phyloP scores from a whole-genome alignment of 2,113 vertebrate genomes.

The Macquaria ambigua region DNA sequence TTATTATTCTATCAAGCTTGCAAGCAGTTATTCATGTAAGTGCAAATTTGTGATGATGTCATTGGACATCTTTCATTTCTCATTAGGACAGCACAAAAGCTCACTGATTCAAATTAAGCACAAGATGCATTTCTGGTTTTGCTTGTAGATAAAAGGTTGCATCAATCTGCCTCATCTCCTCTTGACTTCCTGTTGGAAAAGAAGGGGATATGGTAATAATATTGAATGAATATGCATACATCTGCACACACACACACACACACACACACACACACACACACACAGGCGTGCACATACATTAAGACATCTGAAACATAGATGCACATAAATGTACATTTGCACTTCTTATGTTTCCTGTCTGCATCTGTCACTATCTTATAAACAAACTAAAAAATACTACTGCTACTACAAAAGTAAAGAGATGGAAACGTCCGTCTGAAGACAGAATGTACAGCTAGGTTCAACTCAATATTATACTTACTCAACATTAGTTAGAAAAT shows the following conservation, averaged over 20 bases:
- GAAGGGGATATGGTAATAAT: background rate
- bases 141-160: background rate
- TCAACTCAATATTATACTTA: background rate
- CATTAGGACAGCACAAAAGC: background rate
- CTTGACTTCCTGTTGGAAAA: slow-evolving; percentile 10
- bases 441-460: background rate
- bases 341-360: background rate
- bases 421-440: background rate
- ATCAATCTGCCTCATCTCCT: background rate
- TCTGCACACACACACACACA: background rate
- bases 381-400: background rate
- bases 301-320: background rate
- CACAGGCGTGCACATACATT: background rate
- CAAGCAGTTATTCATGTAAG: background rate
- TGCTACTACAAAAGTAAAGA: background rate
- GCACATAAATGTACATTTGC: no score
- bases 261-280: background rate
- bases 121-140: background rate
- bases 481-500: background rate
- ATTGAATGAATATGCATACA: background rate
- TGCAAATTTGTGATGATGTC: background rate
- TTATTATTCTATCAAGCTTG: slow-evolving; percentile 1
- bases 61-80: background rate
- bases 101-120: background rate
- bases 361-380: background rate